Evolutionary conservation across 1,140 invertebrate species (phyloP), one percentile per base, ranked within the genome.

Genomic region (Drosophila willistoni): DNA sequence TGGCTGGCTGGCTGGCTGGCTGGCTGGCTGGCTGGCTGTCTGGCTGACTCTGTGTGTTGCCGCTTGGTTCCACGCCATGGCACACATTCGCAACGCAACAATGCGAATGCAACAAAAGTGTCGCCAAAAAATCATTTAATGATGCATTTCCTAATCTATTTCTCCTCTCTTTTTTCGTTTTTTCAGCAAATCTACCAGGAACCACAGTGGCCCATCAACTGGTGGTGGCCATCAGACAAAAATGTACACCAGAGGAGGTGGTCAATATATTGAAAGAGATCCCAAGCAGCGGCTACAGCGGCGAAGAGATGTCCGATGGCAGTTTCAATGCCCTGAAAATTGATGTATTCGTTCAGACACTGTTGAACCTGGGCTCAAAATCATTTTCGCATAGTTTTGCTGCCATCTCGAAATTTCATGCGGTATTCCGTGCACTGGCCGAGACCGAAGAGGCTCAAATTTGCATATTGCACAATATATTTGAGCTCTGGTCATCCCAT

Each of bases 371-470:
- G 44, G 98, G 98, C 19, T 97, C 96, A 2, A 99, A 99, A 93
- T 99, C 98, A 86, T 98, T 99, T 89, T 99, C 98, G 75, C 99
- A 99, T 91, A 98, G 97, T 79, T 99, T 99, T 93, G 97, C 98
- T 13, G 98, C 98, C 41, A 97, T 99, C 81, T 97, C 97, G 17
- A 99, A 99, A 94, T 99, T 98, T 91, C 97, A 98, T 93, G 95
- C 96, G 86, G 96, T 99, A 1, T 97, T 99, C 80, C 98, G 98
- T 93, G 95, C 96, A 12, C 93, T 99, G 61, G 97, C 96, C 1
- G 97, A 98, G 90, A 96, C 96, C 1, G 98, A 99, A 92, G 98
- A 99, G 92, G 97, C 97, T 0, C 98, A 99, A 91, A 97, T 99
- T 44, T 98, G 97, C 91, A 96, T 99, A 56, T 93, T 99, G 56